These are phyloP conservation scores for Bombus affinis DNA, from an alignment of 1,140 invertebrate species.

Conservation along the genomic window DNA sequence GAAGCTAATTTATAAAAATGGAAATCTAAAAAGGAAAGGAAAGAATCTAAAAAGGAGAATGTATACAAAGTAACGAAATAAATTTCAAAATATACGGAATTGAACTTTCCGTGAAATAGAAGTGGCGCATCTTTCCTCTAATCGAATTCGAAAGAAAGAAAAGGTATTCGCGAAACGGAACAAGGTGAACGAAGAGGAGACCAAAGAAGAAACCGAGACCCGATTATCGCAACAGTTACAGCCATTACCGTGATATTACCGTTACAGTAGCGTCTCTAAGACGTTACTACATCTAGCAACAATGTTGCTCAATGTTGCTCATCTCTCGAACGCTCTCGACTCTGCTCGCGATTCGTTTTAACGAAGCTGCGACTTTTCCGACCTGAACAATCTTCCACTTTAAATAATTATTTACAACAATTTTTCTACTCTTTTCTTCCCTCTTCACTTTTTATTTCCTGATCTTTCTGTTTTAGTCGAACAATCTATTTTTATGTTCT, in stretches of 20 bases:
- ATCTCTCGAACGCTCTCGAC: conserved; percentile 34
- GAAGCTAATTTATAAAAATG: no score
- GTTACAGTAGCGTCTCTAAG: conserved; percentile 61
- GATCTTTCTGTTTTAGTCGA: no score
- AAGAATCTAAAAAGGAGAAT: no score
- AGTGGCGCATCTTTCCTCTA: not conserved
- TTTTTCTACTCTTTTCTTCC: no score
- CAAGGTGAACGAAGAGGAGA: conserved; percentile 1
- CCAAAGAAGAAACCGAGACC: conserved; percentile 32
- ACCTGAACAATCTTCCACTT: not conserved
- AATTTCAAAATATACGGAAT: no score
- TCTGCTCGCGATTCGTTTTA: conserved; percentile 1
- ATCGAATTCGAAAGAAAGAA: not conserved
- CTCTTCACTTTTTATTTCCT: no score
- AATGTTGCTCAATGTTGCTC: conserved; percentile 56
- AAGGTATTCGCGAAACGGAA: not conserved
- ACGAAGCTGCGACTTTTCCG: not conserved
- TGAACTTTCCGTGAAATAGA: not conserved
- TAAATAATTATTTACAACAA: not conserved
- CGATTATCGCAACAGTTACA: conserved; percentile 51
- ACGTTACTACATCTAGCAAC: conserved; percentile 48
- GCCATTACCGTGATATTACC: conserved; percentile 51
- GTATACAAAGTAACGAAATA: no score
- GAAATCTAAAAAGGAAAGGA: no score
- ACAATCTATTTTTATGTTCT: no score